A percentile compares a stretch with the other conserved stretches of the same genome.
Conservation (phyloP, 2,113 vertebrate genomes). For the Syngnathus scovelli region DNA sequence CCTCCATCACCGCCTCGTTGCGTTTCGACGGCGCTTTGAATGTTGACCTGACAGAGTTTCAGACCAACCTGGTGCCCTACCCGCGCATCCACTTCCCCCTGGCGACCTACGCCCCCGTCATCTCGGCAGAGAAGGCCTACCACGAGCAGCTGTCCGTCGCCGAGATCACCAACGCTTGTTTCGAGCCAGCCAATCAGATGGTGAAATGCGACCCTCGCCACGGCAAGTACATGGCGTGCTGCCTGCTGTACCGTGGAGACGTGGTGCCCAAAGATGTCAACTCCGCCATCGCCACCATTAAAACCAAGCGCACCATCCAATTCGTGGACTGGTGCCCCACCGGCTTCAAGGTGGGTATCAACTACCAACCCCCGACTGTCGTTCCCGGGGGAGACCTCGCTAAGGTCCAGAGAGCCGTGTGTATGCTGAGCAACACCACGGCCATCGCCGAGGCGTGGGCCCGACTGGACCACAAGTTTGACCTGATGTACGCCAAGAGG, state of each 20-base stretch:
- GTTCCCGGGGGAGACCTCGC: slow-evolving; percentile 81
- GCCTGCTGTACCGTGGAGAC: slow-evolving; percentile 77
- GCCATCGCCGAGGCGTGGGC: slow-evolving; percentile 83
- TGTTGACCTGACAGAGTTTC: slow-evolving; percentile 69
- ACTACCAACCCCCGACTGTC: slow-evolving; percentile 80
- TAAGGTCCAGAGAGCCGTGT: slow-evolving; percentile 79
- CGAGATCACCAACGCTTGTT: slow-evolving; percentile 78
- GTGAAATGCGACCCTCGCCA: slow-evolving; percentile 78
- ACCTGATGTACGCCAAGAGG: slow-evolving; percentile 83
- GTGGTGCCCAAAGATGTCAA: slow-evolving; percentile 84
- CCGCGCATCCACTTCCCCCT: slow-evolving; percentile 81
- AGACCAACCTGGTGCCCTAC: slow-evolving; percentile 73
- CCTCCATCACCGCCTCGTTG: slow-evolving; percentile 78
- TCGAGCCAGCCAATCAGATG: slow-evolving; percentile 82
- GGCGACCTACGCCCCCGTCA: slow-evolving; percentile 79
- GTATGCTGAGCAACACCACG: slow-evolving; percentile 85
- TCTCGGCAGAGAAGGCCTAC: slow-evolving; percentile 82
- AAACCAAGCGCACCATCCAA: slow-evolving; percentile 75
- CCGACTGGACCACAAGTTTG: slow-evolving; percentile 81
- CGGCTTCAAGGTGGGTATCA: slow-evolving; percentile 73
- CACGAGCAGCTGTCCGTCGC: slow-evolving; percentile 78
- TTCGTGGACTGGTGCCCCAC: slow-evolving; percentile 71
- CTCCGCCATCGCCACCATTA: slow-evolving; percentile 79
- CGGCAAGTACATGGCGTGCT: slow-evolving; percentile 86
- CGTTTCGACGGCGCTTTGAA: slow-evolving; percentile 65